A percentile compares a stretch with the other conserved stretches of the same genome.
Conservation (phyloP, 1,140 invertebrate genomes). For the Bombus haemorrhoidalis region DNA sequence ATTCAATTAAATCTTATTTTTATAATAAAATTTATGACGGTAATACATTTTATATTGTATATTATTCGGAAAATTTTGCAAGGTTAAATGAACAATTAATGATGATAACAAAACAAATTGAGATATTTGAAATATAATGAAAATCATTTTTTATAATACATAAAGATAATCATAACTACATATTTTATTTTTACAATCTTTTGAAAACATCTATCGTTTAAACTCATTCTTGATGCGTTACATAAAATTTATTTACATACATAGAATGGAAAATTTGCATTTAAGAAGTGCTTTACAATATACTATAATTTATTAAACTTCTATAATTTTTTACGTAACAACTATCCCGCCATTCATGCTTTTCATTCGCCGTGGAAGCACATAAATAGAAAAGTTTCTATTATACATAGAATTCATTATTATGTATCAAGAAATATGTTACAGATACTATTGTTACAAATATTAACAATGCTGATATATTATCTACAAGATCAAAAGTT, state of each 20-base stretch:
- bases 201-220: slow-evolving; percentile 44
- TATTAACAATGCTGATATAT: slow-evolving; percentile 43
- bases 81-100: background rate
- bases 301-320: slow-evolving; percentile 19
- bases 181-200: slow-evolving; percentile 60
- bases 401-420: slow-evolving; percentile 39
- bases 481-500: slow-evolving; percentile 46
- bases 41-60: background rate
- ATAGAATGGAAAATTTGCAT: slow-evolving; percentile 41
- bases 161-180: slow-evolving; percentile 41
- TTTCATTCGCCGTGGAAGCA: slow-evolving; percentile 50
- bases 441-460: slow-evolving; percentile 41
- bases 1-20: background rate
- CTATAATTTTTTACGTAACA: slow-evolving; percentile 10
- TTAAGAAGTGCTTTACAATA: slow-evolving; percentile 33
- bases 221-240: slow-evolving; percentile 61
- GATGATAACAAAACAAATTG: background rate
- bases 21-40: background rate
- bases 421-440: slow-evolving; percentile 32
- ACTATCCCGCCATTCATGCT: slow-evolving; percentile 6
- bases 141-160: background rate
- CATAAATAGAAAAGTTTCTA: slow-evolving; percentile 57
- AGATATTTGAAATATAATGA: background rate
- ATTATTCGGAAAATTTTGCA: background rate
- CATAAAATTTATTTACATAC: slow-evolving; percentile 61